A percentile compares a stretch with the other conserved stretches of the same genome.
phyloP scores from a whole-genome alignment of 2,888 invertebrate species.

The Dryadula phaetusa region DNA sequence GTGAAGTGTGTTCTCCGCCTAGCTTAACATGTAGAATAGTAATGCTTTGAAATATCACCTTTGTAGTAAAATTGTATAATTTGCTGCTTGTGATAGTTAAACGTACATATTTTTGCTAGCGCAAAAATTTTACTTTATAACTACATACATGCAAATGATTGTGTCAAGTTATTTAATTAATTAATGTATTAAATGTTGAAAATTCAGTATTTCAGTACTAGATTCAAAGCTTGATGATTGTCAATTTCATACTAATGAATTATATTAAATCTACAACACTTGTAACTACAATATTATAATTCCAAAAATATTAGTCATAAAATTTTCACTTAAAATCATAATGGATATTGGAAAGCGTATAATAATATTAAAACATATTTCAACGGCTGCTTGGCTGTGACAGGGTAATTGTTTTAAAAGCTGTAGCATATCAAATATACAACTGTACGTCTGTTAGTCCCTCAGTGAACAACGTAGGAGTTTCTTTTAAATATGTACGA shows the following conservation, averaged over 20 bases:
- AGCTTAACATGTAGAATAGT: slow-evolving; percentile 49
- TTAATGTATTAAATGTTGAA: not conserved
- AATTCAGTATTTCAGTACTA: too few species aligned
- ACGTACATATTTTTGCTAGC: not conserved
- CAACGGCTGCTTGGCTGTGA: slow-evolving; percentile 3
- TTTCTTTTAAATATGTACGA: too few species aligned
- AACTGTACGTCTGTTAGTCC: too few species aligned
- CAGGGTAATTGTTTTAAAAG: slow-evolving; percentile 75
- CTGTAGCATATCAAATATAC: slow-evolving; percentile 63
- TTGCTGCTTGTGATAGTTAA: slow-evolving; percentile 3
- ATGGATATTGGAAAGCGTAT: slow-evolving; percentile 10
- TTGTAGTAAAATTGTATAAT: not conserved
- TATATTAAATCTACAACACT: not conserved
- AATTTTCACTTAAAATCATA: not conserved
- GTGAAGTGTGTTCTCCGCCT: slow-evolving; percentile 48
- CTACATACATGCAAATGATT: not conserved
- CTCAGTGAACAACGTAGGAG: too few species aligned
- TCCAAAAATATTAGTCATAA: too few species aligned
- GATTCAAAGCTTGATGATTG: not conserved
- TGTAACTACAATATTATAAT: too few species aligned
- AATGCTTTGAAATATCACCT: slow-evolving; percentile 31
- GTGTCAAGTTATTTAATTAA: not conserved
- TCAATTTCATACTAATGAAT: slow-evolving; percentile 1
- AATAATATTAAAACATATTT: slow-evolving; percentile 15
- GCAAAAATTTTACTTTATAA: not conserved